Percentiles rank a stretch among this genome's conserved stretches.
Conservation (phyloP, 2,113 vertebrate genomes). For the Grammomys surdaster region DNA sequence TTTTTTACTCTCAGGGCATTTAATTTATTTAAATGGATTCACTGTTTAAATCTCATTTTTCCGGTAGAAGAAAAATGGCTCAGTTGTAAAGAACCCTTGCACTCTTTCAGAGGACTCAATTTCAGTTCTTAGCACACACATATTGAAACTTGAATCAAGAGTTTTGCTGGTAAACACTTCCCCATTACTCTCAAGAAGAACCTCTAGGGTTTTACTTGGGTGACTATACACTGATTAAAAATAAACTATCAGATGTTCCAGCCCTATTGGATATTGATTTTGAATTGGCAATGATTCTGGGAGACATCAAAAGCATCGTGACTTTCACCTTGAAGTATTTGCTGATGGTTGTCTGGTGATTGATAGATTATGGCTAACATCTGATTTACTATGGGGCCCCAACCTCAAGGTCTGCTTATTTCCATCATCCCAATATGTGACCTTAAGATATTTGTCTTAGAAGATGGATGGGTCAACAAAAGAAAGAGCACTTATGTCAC, state of each 20-base stretch:
- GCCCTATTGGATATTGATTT: not conserved
- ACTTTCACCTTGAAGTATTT: not conserved
- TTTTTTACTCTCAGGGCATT: not conserved
- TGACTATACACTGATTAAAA: not conserved
- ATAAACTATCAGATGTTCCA: not conserved
- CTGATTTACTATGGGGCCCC: not conserved
- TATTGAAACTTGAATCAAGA: not conserved
- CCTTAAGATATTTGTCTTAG: not conserved
- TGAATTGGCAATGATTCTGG: not conserved
- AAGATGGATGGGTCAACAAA: not conserved
- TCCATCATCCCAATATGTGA: not conserved
- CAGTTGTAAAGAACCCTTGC: not conserved
- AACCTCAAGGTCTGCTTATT: not conserved
- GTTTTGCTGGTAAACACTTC: not conserved
- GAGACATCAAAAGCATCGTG: not conserved
- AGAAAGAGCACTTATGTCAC: not conserved
- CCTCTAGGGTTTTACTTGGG: not conserved
- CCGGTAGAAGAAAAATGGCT: not conserved
- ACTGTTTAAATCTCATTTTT: not conserved
- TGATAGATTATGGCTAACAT: not conserved
- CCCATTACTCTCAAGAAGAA: not conserved
- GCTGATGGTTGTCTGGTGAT: not conserved
- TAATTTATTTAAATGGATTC: not conserved
- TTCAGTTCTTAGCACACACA: not conserved
- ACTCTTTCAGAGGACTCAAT: not conserved